Percentiles rank a stretch among this genome's conserved stretches.
These are phyloP conservation scores for Aproaerema taeniolella DNA, from an alignment of 2,888 invertebrate species.

Conservation along the genomic window DNA sequence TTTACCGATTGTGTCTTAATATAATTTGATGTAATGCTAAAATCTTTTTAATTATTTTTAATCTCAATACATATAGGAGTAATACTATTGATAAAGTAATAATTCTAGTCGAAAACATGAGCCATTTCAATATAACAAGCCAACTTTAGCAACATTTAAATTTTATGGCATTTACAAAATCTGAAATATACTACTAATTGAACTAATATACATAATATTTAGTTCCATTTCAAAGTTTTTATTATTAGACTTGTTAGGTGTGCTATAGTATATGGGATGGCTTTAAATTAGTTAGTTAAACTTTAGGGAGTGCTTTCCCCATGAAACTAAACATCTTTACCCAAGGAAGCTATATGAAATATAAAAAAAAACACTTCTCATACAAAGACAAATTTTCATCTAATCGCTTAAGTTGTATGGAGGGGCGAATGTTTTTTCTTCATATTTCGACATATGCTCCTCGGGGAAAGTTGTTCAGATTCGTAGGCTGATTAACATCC, in stretches of 20 bases:
- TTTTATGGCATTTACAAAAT: conserved; percentile 38
- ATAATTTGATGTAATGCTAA: neutral
- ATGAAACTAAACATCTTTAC: no score
- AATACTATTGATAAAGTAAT: conserved; percentile 63
- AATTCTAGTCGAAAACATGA: conserved; percentile 72
- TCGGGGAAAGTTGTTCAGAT: no score
- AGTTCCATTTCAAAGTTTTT: neutral
- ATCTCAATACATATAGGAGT: conserved; percentile 42
- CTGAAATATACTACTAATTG: neutral
- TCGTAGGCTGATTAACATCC: no score
- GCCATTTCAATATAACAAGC: conserved; percentile 72
- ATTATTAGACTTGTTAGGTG: conserved; percentile 22
- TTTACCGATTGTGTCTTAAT: conserved; percentile 5
- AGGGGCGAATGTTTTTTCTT: no score
- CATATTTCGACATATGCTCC: no score
- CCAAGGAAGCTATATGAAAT: no score
- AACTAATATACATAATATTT: conserved; percentile 7
- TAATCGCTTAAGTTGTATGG: no score
- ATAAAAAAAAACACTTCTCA: no score
- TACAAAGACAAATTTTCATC: no score
- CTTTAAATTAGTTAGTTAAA: no score
- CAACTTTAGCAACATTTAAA: conserved; percentile 34
- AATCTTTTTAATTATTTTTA: conserved; percentile 3
- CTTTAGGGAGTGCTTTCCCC: no score
- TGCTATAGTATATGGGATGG: no score